phyloP scores from a whole-genome alignment of 2,888 invertebrate genomes.

The Zygothrica quintamaculata region DNA sequence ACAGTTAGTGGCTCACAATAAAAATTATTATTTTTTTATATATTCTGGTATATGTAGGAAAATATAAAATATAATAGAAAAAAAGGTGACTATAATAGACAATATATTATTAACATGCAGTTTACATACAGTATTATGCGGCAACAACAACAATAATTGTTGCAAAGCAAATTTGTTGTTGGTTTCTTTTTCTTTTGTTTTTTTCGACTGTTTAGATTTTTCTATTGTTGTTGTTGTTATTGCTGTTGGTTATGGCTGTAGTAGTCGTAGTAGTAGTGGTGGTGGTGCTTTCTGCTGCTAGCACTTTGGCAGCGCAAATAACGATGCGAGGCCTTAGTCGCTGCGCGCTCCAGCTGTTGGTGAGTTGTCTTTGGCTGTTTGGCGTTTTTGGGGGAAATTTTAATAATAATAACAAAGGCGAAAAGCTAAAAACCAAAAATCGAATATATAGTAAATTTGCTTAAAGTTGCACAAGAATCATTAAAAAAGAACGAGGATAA shows the following conservation, averaged over 20 bases:
- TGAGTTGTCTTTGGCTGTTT: slow-evolving; percentile 53
- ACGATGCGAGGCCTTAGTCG: slow-evolving; percentile 49
- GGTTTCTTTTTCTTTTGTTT: too few relatives aligned
- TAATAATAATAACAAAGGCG: slow-evolving; percentile 41
- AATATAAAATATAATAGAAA: too few relatives aligned
- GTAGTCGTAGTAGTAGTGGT: slow-evolving; percentile 18
- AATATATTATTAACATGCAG: too few relatives aligned
- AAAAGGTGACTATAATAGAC: too few relatives aligned
- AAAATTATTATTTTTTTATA: too few relatives aligned
- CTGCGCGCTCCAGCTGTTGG: slow-evolving; percentile 72
- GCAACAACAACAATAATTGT: slow-evolving; percentile 31
- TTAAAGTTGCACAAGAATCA: slow-evolving; percentile 59
- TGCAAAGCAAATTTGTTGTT: too few relatives aligned
- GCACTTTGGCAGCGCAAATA: slow-evolving; percentile 9
- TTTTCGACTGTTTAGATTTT: slow-evolving; percentile 44
- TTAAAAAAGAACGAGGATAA: not conserved
- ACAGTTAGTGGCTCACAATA: not conserved
- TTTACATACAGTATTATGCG: too few relatives aligned
- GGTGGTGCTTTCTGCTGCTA: not conserved
- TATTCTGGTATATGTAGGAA: too few relatives aligned
- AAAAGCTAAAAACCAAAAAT: too few relatives aligned
- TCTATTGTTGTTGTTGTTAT: slow-evolving; percentile 20
- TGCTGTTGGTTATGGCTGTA: slow-evolving; percentile 39
- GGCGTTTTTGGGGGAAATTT: not conserved
- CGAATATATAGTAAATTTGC: too few relatives aligned